Evolutionary conservation across 2,888 invertebrate genomes (phyloP).

Genomic region (Gymnosoma rotundatum): DNA sequence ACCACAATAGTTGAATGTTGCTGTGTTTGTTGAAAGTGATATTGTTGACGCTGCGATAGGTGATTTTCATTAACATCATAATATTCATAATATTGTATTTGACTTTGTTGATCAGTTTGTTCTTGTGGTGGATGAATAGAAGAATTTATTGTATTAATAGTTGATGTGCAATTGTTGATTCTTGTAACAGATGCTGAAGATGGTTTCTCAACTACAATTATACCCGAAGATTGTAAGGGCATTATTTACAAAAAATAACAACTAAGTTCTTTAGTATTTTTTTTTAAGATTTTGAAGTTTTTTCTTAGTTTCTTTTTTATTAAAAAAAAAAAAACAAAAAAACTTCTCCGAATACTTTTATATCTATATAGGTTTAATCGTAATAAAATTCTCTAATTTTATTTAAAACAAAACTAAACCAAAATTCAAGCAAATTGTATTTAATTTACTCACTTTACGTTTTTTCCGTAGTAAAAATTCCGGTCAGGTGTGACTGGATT

Average conservation of each 20-base stretch:
- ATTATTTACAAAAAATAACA: conserved; percentile 69
- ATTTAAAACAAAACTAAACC: conserved; percentile 33
- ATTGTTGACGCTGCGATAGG: conserved; percentile 69
- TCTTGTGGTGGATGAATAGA: conserved; percentile 61
- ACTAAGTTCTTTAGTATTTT: conserved; percentile 23
- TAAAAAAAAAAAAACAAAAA: conserved; percentile 23
- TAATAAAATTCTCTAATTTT: conserved; percentile 12
- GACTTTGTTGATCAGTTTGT: conserved; percentile 70
- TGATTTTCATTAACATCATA: conserved; percentile 73
- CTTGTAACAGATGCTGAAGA: conserved; percentile 60
- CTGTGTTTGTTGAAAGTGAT: conserved; percentile 63
- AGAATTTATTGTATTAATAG: conserved; percentile 53
- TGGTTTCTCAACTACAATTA: conserved; percentile 79
- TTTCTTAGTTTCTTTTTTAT: conserved; percentile 4
- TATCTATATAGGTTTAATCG: conserved; percentile 11
- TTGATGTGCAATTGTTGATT: conserved; percentile 66
- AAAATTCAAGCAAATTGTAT: conserved; percentile 41
- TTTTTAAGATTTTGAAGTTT: conserved; percentile 26
- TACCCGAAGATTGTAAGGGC: conserved; percentile 78
- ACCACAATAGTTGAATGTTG: conserved; percentile 70
- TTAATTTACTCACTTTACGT: conserved; percentile 55
- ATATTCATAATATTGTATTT: conserved; percentile 73
- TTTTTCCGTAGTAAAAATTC: conserved; percentile 2
- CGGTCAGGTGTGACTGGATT: conserved; percentile 6
- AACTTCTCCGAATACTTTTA: conserved; percentile 26